Conservation (phyloP, 2,113 vertebrate species). For the Oreochromis niloticus region DNA sequence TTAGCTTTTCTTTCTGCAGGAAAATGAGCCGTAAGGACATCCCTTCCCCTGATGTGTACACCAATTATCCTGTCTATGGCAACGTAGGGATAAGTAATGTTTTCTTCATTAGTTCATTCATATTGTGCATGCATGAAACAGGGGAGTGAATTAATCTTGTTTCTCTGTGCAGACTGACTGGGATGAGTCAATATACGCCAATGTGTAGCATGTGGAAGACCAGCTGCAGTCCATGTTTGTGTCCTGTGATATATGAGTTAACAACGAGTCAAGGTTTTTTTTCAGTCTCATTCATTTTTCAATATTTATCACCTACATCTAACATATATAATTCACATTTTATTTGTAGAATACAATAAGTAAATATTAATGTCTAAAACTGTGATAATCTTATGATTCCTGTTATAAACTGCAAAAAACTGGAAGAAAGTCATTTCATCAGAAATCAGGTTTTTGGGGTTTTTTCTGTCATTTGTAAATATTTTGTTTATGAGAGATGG, state of each 20-base stretch:
- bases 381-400: not conserved
- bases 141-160: not conserved
- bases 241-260: not conserved
- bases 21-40: not conserved
- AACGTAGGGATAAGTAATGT: conserved; percentile 26
- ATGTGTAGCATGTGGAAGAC: not conserved
- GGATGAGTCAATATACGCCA: conserved; percentile 39
- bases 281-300: not conserved
- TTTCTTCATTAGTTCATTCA: not conserved
- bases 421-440: not conserved
- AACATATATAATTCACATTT: not conserved
- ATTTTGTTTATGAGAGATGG: too few species aligned
- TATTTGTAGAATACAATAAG: not conserved
- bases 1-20: not conserved
- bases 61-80: not conserved
- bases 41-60: rapidly evolving
- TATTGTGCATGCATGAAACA: not conserved
- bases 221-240: not conserved
- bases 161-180: not conserved
- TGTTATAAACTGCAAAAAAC: not conserved
- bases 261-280: not conserved
- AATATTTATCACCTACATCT: not conserved
- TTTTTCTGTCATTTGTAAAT: too few species aligned
- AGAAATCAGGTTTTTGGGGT: not conserved
- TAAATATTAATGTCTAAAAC: not conserved